These are phyloP conservation scores for Hozukius guyotensis DNA, from an alignment of 2,797 vertebrate species.

Conservation along the genomic window DNA sequence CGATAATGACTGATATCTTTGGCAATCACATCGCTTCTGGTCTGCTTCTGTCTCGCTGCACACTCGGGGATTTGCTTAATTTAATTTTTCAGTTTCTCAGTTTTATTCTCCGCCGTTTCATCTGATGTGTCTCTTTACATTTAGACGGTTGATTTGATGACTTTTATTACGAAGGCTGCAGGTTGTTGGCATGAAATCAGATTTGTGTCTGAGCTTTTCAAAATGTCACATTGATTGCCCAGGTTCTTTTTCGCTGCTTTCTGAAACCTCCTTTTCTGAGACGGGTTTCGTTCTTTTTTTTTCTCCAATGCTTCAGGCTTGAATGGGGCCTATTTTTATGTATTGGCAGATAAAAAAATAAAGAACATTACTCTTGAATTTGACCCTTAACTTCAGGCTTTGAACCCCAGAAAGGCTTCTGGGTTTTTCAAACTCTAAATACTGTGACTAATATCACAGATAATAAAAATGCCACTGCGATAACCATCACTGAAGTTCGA, in stretches of 20 bases:
- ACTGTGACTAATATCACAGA: neutral
- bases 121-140: neutral
- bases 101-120: neutral
- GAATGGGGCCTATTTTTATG: neutral
- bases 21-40: neutral
- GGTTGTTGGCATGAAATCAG: neutral
- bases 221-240: neutral
- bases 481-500: neutral
- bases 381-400: neutral
- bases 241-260: neutral
- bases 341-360: neutral
- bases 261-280: neutral
- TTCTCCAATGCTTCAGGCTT: neutral
- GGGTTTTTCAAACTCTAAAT: neutral
- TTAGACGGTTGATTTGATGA: neutral
- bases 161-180: neutral
- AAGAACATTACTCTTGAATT: neutral
- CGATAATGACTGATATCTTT: constrained; percentile 28
- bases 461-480: neutral
- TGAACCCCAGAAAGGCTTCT: neutral
- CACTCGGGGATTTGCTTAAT: constrained; percentile 16
- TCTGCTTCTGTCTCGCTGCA: constrained; percentile 7
- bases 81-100: neutral
- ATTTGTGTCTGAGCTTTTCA: neutral
- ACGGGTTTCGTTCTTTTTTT: neutral